Evolutionary conservation across 1,140 invertebrate genomes (phyloP).

Genomic region (Pachypsylla venusta): DNA sequence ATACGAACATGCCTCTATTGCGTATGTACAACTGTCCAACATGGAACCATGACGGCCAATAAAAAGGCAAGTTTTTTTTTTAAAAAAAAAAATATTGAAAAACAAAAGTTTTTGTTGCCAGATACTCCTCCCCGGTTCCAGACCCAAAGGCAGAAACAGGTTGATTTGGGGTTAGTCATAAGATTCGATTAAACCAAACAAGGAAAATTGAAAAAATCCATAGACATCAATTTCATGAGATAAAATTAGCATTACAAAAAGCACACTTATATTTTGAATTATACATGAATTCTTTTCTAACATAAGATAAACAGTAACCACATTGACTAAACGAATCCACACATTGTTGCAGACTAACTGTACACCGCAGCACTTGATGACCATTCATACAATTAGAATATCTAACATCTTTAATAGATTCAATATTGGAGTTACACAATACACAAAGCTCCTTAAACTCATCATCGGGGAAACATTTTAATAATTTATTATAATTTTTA

Average conservation of each 20-base stretch:
- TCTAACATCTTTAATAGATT: neutral
- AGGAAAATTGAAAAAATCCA: no score
- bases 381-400: neutral
- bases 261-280: neutral
- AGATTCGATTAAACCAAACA: no score
- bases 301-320: neutral
- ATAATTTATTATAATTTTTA: neutral
- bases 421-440: neutral
- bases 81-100: no score
- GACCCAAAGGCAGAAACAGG: no score
- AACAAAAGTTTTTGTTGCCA: no score
- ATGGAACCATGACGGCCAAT: no score
- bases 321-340: neutral
- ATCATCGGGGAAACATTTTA: neutral
- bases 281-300: neutral
- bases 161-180: no score
- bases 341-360: neutral
- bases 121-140: no score
- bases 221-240: no score
- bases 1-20: no score
- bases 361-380: neutral
- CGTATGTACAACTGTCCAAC: no score
- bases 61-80: no score
- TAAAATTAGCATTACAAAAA: neutral
- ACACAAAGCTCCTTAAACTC: neutral